Evolutionary conservation across 1,140 invertebrate species (phyloP), one percentile per base, ranked within the genome.

Genomic region (Hydropsyche tenuis): DNA sequence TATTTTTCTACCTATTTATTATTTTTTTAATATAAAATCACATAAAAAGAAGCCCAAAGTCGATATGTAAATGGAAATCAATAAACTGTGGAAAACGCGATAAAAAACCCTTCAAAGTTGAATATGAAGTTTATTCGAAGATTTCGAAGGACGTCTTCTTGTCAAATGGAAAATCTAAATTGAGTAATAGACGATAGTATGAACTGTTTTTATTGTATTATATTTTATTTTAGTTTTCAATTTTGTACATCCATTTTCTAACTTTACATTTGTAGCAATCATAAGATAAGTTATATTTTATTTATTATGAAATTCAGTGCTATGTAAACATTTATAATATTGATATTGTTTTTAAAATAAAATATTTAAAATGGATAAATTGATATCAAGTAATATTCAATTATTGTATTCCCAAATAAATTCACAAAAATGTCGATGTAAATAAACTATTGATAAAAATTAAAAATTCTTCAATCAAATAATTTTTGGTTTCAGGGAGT

Each of bases 1-100:
- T 92, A 65, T 92, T 97, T 87, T 89, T 96, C 3, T 81, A 92
- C 75, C 85, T 98, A 14, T 98, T 98, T 79, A 87, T 88, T 4
- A 91, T 96, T 75, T 98, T 97, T 86, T 97, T n/a, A n/a, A 97
- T 80, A 87, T 89, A 66, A 91, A 92, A 79, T 87, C 92, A 14
- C 97, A 97, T 80, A 84, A 85, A 71, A 81, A 79, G 16, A 53
- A 18, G 7, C 46, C 11, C 5, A 22, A 42, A 9, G 30, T 16
- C 4, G n/a, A 12, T n/a, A 11, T 22, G 20, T 22, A 12, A 37
- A 69, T 14, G 25, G 11, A 12, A 51, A 12, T 7, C 9, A 42
- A 56, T 18, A 11, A 25, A 43, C 27, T 14, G 27, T 63, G 71
- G n/a, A 62, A 7, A 48, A 72, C 16, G 63, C 43, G 3, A 80